These are phyloP conservation scores for Ashinkailepas kermadecensis DNA, from an alignment of 2,888 invertebrate genomes.

Conservation along the genomic window DNA sequence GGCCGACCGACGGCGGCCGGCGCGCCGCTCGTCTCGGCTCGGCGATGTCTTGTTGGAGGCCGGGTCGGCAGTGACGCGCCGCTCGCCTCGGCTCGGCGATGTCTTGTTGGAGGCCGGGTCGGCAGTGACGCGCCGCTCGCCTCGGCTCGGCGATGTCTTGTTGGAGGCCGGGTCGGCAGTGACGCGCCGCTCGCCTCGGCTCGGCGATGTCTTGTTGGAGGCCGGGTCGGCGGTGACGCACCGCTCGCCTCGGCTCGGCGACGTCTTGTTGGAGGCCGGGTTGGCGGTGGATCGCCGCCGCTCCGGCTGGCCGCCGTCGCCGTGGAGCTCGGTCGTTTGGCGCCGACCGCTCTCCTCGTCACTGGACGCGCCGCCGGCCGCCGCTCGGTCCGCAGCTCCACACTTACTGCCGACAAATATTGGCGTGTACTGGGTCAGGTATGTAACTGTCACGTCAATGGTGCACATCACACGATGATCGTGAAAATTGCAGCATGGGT, in stretches of 20 bases:
- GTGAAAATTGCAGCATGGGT: no score
- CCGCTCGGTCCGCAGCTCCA: not conserved
- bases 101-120: not conserved
- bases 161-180: not conserved
- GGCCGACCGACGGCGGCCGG: not conserved
- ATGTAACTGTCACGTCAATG: no score
- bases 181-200: not conserved
- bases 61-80: not conserved
- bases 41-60: not conserved
- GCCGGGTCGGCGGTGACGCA: not conserved
- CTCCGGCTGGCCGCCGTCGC: not conserved
- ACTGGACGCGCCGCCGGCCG: not conserved
- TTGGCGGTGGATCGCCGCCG: not conserved
- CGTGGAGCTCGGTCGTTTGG: not conserved
- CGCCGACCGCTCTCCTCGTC: not conserved
- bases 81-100: not conserved
- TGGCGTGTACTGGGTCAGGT: no score
- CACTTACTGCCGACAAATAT: not conserved
- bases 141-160: not conserved
- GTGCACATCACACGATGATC: no score
- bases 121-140: not conserved
- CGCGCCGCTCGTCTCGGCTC: not conserved
- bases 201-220: not conserved
- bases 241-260: not conserved
- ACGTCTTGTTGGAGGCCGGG: not conserved